Evolutionary conservation across 2,888 invertebrate genomes (phyloP).

Genomic region (Scelioninae gen. 1): DNA sequence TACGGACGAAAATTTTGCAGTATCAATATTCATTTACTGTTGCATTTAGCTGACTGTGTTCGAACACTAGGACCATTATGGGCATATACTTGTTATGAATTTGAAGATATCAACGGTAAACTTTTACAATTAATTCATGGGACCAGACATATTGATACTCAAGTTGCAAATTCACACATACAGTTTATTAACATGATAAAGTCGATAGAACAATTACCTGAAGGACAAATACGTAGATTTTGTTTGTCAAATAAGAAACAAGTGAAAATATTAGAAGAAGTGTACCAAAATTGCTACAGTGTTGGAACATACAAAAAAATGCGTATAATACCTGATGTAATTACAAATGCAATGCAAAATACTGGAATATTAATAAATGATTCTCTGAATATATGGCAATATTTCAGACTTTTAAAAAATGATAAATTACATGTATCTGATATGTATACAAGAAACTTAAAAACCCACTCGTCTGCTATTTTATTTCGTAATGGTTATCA

Average conservation of each 20-base stretch:
- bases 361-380: too few species aligned
- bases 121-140: slow-evolving; percentile 52
- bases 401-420: too few species aligned
- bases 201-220: slow-evolving; percentile 46
- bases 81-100: slow-evolving; percentile 56
- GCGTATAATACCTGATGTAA: too few species aligned
- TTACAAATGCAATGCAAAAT: too few species aligned
- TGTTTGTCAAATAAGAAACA: slow-evolving; percentile 32
- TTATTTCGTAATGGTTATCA: too few species aligned
- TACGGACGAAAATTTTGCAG: slow-evolving; percentile 33
- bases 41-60: slow-evolving; percentile 48
- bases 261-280: slow-evolving; percentile 52
- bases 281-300: slow-evolving; percentile 36
- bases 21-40: slow-evolving; percentile 55
- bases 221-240: slow-evolving; percentile 20
- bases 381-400: too few species aligned
- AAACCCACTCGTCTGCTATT: too few species aligned
- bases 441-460: too few species aligned
- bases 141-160: slow-evolving; percentile 53
- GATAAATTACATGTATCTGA: too few species aligned
- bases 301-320: slow-evolving; percentile 60
- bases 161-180: slow-evolving; percentile 41
- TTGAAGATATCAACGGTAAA: slow-evolving; percentile 24
- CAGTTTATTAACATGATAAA: slow-evolving; percentile 45
- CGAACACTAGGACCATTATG: slow-evolving; percentile 54